These are phyloP conservation scores for Pipistrellus pygmaeus DNA, from an alignment of 2,797 vertebrate species.

Conservation along the genomic window DNA sequence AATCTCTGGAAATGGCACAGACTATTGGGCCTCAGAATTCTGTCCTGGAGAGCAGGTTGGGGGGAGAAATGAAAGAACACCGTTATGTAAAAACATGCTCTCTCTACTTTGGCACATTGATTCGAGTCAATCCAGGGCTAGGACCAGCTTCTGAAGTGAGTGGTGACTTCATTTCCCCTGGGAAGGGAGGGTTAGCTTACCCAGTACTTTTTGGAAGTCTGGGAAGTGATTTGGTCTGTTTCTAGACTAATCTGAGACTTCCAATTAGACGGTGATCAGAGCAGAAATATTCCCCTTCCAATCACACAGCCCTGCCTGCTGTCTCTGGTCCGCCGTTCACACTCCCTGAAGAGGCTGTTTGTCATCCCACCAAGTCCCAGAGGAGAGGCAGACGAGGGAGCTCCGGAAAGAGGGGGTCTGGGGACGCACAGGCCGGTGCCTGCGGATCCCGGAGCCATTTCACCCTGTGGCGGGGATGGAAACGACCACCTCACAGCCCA, in stretches of 20 bases:
- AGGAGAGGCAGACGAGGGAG: background rate
- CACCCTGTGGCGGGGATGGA: background rate
- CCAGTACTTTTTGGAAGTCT: background rate
- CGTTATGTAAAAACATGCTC: background rate
- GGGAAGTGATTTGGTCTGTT: slow-evolving; percentile 13
- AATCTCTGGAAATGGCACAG: background rate
- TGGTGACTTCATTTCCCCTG: slow-evolving; percentile 61
- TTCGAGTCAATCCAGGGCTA: slow-evolving; percentile 13
- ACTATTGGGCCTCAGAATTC: background rate
- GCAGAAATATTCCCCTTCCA: slow-evolving; percentile 21
- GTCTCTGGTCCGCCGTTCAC: background rate
- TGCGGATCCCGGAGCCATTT: background rate
- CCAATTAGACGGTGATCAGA: background rate
- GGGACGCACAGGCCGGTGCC: background rate
- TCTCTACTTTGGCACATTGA: background rate
- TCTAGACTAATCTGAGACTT: slow-evolving; percentile 41
- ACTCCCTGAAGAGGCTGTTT: background rate
- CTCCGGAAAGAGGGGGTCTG: slow-evolving; percentile 7
- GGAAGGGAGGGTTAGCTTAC: background rate
- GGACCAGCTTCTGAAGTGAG: slow-evolving; percentile 9
- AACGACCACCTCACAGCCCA: background rate
- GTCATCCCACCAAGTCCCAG: background rate
- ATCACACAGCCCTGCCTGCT: background rate
- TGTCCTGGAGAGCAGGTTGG: background rate
- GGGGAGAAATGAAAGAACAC: slow-evolving; percentile 5